Base-by-base conservation (phyloP, 2,797 vertebrate genomes). In the Otolemur crassicaudatus region DNA sequence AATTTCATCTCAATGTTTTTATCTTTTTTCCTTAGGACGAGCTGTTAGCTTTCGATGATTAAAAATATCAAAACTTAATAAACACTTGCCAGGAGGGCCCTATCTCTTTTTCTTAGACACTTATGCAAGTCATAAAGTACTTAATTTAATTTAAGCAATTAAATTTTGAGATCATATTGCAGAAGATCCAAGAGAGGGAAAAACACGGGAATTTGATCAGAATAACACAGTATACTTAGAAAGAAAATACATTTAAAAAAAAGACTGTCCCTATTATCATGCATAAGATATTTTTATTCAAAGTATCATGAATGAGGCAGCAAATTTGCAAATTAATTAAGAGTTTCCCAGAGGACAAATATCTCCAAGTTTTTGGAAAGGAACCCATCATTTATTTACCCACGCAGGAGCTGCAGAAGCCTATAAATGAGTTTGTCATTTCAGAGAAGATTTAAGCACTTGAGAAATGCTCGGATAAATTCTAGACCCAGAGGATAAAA, bases 81-180 rank as follows among this genome's bases (percentile, higher is more conserved):
- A n/a, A 69, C 22, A 91, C 40, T 63, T 65, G 53, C 22, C 83
- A 79, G 4, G 46, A 94, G 69, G 65, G 46, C 27, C 89, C 25
- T 75, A 76, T 29, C 56, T 80, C 3, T 61, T 92, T 96, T n/a
- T 7, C 53, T 86, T 63, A 88, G 85, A 72, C 16, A 88, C 40
- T 65, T 79, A 87, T 76, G 19, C n/a, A 92, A 91, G 82, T 60
- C 13, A 70, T 95, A 69, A 90, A 94, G 65, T 56, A 88, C 17
- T 95, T 92, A 70, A 91, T 69, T 95, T 82, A 94, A 88, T 73
- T 70, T 87, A 87, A 91, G 9, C 73, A 97, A 90, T 69, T 93
- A 91, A 69, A 95, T 60, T 56, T 80, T 92, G 91, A 88, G 34
- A 46, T 69, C 43, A 46, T 37, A 63, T 75, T 93, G 83, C 23